These are phyloP conservation scores for Atrina japonica DNA, from an alignment of 2,888 invertebrate genomes.

Conservation along the genomic window DNA sequence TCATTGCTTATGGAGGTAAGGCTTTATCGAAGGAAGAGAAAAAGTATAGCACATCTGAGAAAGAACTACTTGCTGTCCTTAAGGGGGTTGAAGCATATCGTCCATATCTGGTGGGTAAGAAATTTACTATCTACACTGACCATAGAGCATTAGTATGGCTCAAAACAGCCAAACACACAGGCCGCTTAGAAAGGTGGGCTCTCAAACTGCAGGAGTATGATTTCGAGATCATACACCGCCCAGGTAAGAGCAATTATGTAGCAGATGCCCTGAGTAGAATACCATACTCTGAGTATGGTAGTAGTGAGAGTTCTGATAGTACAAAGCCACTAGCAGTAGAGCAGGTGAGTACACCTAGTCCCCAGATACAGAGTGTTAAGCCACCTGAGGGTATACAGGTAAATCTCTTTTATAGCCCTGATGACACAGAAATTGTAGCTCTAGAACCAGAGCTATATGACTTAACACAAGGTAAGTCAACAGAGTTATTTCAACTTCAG, in stretches of 20 bases:
- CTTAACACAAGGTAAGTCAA: not conserved
- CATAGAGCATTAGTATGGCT: conserved; percentile 44
- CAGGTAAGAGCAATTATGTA: conserved; percentile 34
- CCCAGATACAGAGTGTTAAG: not conserved
- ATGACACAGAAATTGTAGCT: conserved; percentile 9
- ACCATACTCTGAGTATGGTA: conserved; percentile 9
- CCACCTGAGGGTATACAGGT: not conserved
- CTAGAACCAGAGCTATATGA: conserved; percentile 1
- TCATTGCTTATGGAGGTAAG: conserved; percentile 43
- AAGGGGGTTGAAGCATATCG: conserved; percentile 43
- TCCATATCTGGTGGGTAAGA: conserved; percentile 35
- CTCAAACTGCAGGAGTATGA: conserved; percentile 44
- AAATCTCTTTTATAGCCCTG: not conserved
- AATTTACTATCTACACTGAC: conserved; percentile 48
- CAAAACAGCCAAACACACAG: conserved; percentile 31
- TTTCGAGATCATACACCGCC: conserved; percentile 30
- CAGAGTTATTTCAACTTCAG: conserved; percentile 17
- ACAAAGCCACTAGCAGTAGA: not conserved
- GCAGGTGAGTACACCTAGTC: not conserved
- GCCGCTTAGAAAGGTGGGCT: conserved; percentile 37
- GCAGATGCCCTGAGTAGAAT: conserved; percentile 20
- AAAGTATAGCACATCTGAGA: conserved; percentile 37
- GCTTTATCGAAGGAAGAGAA: conserved; percentile 30
- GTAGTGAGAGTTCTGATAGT: not conserved
- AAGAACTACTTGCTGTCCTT: conserved; percentile 47